phyloP scores from a whole-genome alignment of 2,888 invertebrate species.

The Cancer borealis region DNA sequence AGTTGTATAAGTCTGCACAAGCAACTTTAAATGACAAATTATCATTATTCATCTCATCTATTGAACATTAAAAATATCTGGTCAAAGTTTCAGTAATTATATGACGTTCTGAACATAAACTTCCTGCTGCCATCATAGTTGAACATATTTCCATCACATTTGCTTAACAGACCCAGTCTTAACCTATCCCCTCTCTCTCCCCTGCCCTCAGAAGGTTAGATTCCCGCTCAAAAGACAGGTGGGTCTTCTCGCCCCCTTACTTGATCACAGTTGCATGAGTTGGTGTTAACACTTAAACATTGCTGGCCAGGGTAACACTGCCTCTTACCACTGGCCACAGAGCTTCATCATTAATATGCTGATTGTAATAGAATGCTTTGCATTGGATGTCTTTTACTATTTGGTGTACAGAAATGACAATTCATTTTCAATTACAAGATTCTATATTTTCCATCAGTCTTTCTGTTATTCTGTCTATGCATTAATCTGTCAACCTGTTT shows the following conservation, averaged over 20 bases:
- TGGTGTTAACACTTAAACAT: slow-evolving; percentile 23
- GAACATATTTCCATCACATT: slow-evolving; percentile 52
- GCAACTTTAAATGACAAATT: not conserved
- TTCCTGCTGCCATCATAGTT: slow-evolving; percentile 72
- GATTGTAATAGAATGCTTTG: slow-evolving; percentile 33
- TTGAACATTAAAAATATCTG: not conserved
- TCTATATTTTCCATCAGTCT: not conserved
- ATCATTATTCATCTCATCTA: not conserved
- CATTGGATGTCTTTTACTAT: not conserved
- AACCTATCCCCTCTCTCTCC: slow-evolving; percentile 72
- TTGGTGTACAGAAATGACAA: not conserved
- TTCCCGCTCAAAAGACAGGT: slow-evolving; percentile 76
- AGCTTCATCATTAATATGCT: slow-evolving; percentile 18
- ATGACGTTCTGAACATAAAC: not conserved
- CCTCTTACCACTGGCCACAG: not conserved
- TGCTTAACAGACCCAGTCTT: slow-evolving; percentile 68
- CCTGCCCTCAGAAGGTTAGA: slow-evolving; percentile 75
- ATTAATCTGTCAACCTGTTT: not conserved
- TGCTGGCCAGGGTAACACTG: not conserved
- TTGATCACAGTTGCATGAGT: slow-evolving; percentile 68
- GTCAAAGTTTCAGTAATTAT: not conserved
- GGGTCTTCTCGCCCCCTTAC: slow-evolving; percentile 70
- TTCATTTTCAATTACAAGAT: not conserved
- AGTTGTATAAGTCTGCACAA: not conserved
- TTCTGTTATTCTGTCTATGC: not conserved